phyloP scores from a whole-genome alignment of 2,797 vertebrate genomes.

The Gastrophryne carolinensis region DNA sequence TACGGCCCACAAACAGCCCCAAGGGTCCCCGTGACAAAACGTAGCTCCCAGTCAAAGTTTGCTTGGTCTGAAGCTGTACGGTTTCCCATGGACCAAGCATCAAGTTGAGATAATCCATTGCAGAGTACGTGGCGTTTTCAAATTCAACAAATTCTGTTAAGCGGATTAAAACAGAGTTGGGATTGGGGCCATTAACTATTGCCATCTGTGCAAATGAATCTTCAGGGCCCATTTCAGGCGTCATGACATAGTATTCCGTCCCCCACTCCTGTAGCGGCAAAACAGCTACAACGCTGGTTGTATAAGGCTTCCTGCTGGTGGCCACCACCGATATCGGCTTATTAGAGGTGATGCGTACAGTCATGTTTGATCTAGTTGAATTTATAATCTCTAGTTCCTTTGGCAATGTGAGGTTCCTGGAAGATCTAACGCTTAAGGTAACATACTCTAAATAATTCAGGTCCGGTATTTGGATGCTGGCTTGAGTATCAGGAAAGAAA shows the following conservation, averaged over 20 bases:
- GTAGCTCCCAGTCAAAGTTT: neutral
- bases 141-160: neutral
- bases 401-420: neutral
- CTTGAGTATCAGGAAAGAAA: neutral
- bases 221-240: neutral
- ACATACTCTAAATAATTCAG: neutral
- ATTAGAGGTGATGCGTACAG: neutral
- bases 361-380: neutral
- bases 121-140: neutral
- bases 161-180: neutral
- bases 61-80: constrained; percentile 14
- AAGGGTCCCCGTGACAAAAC: neutral
- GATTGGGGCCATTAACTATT: constrained; percentile 10
- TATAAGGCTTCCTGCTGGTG: neutral
- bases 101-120: neutral
- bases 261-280: constrained; percentile 10
- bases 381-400: neutral
- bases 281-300: neutral
- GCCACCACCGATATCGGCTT: constrained; percentile 21
- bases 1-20: constrained; percentile 8
- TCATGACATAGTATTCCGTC: constrained; percentile 20
- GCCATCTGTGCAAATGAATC: neutral
- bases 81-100: constrained; percentile 29
- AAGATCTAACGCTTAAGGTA: neutral
- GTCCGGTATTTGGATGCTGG: neutral